These are phyloP conservation scores for Geophilus truncorum DNA, from an alignment of 2,888 invertebrate genomes.

Conservation along the genomic window DNA sequence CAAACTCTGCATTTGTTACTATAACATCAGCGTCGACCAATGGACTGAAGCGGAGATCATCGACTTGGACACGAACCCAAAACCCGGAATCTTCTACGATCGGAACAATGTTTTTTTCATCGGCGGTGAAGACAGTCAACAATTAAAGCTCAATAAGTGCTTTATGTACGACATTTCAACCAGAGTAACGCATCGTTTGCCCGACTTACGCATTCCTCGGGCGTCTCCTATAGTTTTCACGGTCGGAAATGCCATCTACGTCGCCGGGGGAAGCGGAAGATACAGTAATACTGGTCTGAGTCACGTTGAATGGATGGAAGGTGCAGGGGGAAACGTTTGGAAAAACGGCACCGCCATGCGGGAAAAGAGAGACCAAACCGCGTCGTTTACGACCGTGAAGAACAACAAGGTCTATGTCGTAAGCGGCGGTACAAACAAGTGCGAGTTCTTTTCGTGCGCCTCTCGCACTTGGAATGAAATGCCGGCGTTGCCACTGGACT, in stretches of 20 bases:
- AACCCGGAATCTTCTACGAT: not conserved
- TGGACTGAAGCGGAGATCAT: slow-evolving; percentile 17
- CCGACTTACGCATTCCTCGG: not conserved
- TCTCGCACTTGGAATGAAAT: slow-evolving; percentile 17
- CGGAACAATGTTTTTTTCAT: not conserved
- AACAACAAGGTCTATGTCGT: not conserved
- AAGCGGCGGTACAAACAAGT: slow-evolving; percentile 21
- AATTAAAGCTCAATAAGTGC: not conserved
- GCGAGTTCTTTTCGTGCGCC: not conserved
- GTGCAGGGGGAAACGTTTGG: not conserved
- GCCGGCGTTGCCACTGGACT: slow-evolving; percentile 13
- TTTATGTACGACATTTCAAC: not conserved
- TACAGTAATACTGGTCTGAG: not conserved
- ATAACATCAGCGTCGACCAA: not conserved
- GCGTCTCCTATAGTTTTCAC: not conserved
- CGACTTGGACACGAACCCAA: not conserved
- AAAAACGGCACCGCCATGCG: slow-evolving; percentile 1
- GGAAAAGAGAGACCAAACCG: not conserved
- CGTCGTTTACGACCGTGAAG: not conserved
- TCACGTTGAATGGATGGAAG: slow-evolving; percentile 18
- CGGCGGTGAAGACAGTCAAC: slow-evolving; percentile 1
- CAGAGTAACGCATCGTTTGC: not conserved
- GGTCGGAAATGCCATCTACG: not conserved
- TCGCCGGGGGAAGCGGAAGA: not conserved
- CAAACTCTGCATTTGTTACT: not conserved